Evolutionary conservation across 2,797 vertebrate species (phyloP), one percentile per base, ranked within the genome.

Genomic region (Echiichthys vipera): DNA sequence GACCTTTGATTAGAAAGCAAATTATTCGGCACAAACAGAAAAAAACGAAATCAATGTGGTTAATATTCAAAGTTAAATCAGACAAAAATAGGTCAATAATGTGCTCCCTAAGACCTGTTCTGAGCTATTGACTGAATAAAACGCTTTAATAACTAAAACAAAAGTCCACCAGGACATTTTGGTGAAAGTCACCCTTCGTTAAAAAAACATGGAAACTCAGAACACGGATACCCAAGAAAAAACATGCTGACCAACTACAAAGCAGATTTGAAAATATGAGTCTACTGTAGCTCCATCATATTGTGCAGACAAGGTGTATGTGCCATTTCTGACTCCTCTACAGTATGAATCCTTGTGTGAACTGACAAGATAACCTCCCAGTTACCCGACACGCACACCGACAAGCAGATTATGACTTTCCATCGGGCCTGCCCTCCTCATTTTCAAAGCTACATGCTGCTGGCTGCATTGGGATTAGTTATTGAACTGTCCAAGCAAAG

Each of bases 381-480:
- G 65, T 78, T 69, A 71, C 63, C 62, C 25, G 11, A 68, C 73
- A 51, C 59, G 55, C n/a, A 49, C 71, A 65, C 62, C 49, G 51
- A 65, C 78, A 73, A 70, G 62, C 78, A 67, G 66, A 77, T 83
- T 75, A 85, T 70, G 62, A 84, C 65, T 90, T 87, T 88, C 84
- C 82, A 78, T 79, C 15, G 51, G 68, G 40, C 66, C 65, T 72
- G 83, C 70, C 74, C 85, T 80, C 77, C 76, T 88, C 74, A 39
- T 88, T 89, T 89, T 85, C 65, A 88, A 77, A 78, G 77, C 89
- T 62, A 63, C 79, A 72, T 63, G 87, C 90, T 91, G 85, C 84
- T 81, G 86, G 88, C 86, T 91, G 87, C 86, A 90, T 88, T 87
- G 88, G 91, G 91, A 94, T 93, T 90, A 93, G 91, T 91, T 94